Evolutionary conservation across 1,140 invertebrate species (phyloP).

Genomic region (Drosophila funebris): DNA sequence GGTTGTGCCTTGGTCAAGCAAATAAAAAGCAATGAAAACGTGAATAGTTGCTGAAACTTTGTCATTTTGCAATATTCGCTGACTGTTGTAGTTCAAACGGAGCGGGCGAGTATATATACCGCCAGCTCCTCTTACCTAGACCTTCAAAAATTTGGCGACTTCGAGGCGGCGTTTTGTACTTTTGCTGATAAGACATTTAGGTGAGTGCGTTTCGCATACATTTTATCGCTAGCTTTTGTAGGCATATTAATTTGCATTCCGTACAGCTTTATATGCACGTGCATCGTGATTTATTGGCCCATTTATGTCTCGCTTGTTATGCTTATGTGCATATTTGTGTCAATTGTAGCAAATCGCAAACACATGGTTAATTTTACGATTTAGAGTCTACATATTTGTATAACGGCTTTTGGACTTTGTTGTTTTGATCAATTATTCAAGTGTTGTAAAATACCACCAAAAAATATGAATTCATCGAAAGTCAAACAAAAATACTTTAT

Average conservation of each 20-base stretch:
- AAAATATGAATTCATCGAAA: not conserved
- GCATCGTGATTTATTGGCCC: slow-evolving; percentile 52
- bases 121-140: slow-evolving; percentile 51
- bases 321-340: slow-evolving; percentile 50
- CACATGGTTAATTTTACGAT: not conserved
- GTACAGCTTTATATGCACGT: slow-evolving; percentile 40
- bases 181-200: slow-evolving; percentile 35
- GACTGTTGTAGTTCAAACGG: slow-evolving; percentile 16
- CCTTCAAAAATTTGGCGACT: slow-evolving; percentile 57
- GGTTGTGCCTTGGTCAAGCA: slow-evolving; percentile 2
- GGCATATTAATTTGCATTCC: slow-evolving; percentile 57
- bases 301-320: slow-evolving; percentile 45
- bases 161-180: slow-evolving; percentile 27
- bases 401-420: slow-evolving; percentile 6
- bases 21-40: not conserved
- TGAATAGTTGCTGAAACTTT: slow-evolving; percentile 27
- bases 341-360: slow-evolving; percentile 29
- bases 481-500: not conserved
- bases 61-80: slow-evolving; percentile 38
- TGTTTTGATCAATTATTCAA: slow-evolving; percentile 10
- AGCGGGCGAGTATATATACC: slow-evolving; percentile 31
- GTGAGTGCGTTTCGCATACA: slow-evolving; percentile 31
- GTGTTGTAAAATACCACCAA: slow-evolving; percentile 10
- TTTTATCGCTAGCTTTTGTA: slow-evolving; percentile 48
- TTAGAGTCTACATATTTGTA: not conserved